These are phyloP conservation scores for Phoeniculus purpureus DNA, from an alignment of 2,797 vertebrate species.

Conservation along the genomic window DNA sequence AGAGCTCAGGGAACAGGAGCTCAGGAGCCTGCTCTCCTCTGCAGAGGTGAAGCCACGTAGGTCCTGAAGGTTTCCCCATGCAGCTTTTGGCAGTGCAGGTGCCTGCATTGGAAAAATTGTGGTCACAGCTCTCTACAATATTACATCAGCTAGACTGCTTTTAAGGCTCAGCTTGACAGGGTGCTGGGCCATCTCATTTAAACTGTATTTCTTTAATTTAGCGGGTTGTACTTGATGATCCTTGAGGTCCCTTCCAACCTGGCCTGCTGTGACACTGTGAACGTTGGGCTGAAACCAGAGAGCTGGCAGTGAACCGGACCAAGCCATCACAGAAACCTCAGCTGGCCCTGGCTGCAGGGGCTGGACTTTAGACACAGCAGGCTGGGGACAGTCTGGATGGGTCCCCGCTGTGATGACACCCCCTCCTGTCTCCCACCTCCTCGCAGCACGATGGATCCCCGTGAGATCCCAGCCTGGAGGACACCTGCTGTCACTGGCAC, in stretches of 20 bases:
- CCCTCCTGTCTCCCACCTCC: neutral
- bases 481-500: neutral
- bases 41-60: accelerated
- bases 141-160: too few species aligned
- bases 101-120: neutral
- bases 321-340: neutral
- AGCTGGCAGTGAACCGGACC: neutral
- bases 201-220: too few species aligned
- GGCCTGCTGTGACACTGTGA: too few species aligned
- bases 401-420: neutral
- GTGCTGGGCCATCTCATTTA: too few species aligned
- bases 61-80: accelerated
- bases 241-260: too few species aligned
- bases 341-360: neutral
- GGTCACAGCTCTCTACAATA: neutral
- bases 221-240: too few species aligned
- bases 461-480: accelerated
- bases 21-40: neutral
- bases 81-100: neutral
- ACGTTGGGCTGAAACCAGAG: neutral
- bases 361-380: neutral
- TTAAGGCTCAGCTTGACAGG: neutral
- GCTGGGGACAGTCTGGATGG: neutral
- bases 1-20: neutral
- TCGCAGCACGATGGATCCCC: neutral